phyloP scores from a whole-genome alignment of 2,888 invertebrate genomes.

The Cremastobaeus sp. region DNA sequence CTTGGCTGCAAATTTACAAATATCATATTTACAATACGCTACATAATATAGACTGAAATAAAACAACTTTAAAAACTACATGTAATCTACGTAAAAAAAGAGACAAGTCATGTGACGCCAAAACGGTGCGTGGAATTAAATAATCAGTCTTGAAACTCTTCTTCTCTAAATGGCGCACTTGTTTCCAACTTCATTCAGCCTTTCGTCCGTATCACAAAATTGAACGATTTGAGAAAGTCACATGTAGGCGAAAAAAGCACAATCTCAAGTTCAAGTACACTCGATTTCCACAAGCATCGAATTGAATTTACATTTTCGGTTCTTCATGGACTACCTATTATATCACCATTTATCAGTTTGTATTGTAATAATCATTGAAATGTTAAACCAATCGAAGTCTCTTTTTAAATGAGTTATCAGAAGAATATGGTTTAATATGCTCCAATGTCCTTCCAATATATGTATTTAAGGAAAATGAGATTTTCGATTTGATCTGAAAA shows the following conservation, averaged over 20 bases:
- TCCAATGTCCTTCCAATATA: conserved; percentile 25
- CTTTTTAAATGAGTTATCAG: conserved; percentile 42
- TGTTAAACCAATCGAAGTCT: conserved; percentile 37
- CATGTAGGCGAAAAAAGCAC: conserved; percentile 44
- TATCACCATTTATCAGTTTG: conserved; percentile 7
- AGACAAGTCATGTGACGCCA: conserved; percentile 54
- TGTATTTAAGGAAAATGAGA: conserved; percentile 19
- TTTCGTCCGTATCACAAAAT: conserved; percentile 59
- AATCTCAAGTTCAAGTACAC: conserved; percentile 33
- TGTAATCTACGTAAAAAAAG: conserved; percentile 51
- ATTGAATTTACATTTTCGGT: conserved; percentile 25
- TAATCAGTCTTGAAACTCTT: conserved; percentile 59
- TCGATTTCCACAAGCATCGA: conserved; percentile 28
- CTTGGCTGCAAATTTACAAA: conserved; percentile 15
- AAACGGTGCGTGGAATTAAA: conserved; percentile 58
- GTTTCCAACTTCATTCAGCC: conserved; percentile 53
- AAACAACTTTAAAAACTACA: conserved; percentile 12
- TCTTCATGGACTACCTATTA: background rate
- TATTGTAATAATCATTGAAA: conserved; percentile 23
- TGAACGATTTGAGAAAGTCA: conserved; percentile 35
- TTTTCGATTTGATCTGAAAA: conserved; percentile 39
- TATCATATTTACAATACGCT: conserved; percentile 33
- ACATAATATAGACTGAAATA: conserved; percentile 7
- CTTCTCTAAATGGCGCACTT: conserved; percentile 56
- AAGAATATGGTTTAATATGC: conserved; percentile 33